phyloP scores from a whole-genome alignment of 2,888 invertebrate genomes.

The Cephonodes hylas region DNA sequence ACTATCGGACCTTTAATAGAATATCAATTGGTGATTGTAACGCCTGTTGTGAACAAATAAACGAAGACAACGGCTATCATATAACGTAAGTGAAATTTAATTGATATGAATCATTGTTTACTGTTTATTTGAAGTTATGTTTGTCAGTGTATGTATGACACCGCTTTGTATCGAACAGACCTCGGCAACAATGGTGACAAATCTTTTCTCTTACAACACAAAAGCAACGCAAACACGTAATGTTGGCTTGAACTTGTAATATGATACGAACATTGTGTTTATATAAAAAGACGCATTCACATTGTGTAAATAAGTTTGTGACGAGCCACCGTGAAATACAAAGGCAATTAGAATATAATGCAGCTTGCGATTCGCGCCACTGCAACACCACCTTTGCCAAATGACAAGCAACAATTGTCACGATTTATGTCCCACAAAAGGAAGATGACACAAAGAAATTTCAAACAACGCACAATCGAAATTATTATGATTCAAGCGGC shows the following conservation, averaged over 20 bases:
- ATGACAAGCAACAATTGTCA: not conserved
- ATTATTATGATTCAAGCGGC: not conserved
- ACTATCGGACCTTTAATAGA: too few species aligned
- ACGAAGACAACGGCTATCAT: too few species aligned
- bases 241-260: not conserved
- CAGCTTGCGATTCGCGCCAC: not conserved
- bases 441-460: not conserved
- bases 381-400: not conserved
- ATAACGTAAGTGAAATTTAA: not conserved
- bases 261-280: not conserved
- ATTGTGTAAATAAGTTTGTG: not conserved
- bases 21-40: not conserved
- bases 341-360: not conserved
- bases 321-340: not conserved
- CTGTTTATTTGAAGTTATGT: not conserved
- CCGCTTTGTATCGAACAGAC: not conserved
- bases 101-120: not conserved
- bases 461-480: not conserved
- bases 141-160: not conserved
- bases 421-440: not conserved
- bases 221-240: not conserved
- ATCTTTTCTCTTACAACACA: not conserved
- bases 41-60: not conserved
- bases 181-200: not conserved
- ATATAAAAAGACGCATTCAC: not conserved